Evolutionary conservation across 2,113 vertebrate genomes (phyloP), one percentile per base, ranked within the genome.

Genomic region (Cheilinus undulatus): DNA sequence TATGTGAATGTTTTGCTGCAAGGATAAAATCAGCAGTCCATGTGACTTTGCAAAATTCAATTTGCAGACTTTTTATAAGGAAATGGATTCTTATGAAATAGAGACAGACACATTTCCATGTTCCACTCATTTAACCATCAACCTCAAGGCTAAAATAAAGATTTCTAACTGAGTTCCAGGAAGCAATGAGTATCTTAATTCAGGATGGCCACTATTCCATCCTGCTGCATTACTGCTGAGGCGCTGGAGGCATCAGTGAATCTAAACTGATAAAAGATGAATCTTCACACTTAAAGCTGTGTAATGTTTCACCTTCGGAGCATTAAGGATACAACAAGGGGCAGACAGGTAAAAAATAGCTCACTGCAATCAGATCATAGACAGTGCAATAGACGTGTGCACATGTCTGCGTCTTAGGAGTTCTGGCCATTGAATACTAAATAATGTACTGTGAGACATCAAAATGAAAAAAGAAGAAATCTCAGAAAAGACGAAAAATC

Each of bases 1-100:
- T 4, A 38, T 53, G 61, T 38, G 19, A 20, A 12, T 7, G 40
- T 24, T n/a, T 13, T 14, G 49, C 59, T 32, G 13, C 49, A 26
- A 52, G 19, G 53, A 59, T 54, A 27, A 43, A 60, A 74, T 56
- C 65, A 67, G 48, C 8, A 10, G 23, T 23, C 0, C 3, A 30
- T 11, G 40, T 53, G 24, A 32, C 17, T 60, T 48, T 30, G 42
- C 10, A 40, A 52, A 68, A 45, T 19, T 40, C 5, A 15, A 40
- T 52, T 43, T 72, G 7, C 23, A 34, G 28, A 38, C 5, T 22
- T n/a, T 4, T 51, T 26, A 42, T 1, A 2, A 34, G 24, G 26
- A 48, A 49, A 73, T 52, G 14, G 36, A 48, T 14, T 65, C 66
- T 36, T 9, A 19, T 17, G n/a, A 22, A 23, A 15, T 5, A 38